A percentile compares a stretch with the other conserved stretches of the same genome.
phyloP scores from a whole-genome alignment of 2,888 invertebrate genomes.

The Dynastes tityus region DNA sequence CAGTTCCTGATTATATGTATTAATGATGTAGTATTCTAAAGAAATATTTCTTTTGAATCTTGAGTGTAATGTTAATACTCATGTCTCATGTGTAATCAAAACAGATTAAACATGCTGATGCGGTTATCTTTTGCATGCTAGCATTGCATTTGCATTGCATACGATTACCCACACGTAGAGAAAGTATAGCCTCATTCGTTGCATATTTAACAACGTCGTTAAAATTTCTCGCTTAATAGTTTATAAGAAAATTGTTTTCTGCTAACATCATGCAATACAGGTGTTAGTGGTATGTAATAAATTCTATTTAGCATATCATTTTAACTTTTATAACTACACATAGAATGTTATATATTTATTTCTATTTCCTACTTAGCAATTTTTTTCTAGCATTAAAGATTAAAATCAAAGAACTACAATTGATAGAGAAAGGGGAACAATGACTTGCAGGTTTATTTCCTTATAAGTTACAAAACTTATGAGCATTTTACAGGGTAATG shows the following conservation, averaged over 20 bases:
- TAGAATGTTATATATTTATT: too few species aligned
- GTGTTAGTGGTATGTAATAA: too few species aligned
- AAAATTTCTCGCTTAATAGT: constrained; percentile 6
- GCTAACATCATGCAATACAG: neutral
- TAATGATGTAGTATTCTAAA: neutral
- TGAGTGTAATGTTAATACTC: neutral
- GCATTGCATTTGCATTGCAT: constrained; percentile 19
- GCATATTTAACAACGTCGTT: constrained; percentile 1
- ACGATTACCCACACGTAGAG: constrained; percentile 3
- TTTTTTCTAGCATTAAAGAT: too few species aligned
- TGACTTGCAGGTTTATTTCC: too few species aligned
- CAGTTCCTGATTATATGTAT: too few species aligned
- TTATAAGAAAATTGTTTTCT: neutral
- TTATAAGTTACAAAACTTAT: too few species aligned
- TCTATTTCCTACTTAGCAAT: too few species aligned
- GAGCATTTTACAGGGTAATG: too few species aligned
- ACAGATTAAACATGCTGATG: constrained; percentile 1
- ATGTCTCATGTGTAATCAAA: neutral
- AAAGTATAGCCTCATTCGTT: neutral
- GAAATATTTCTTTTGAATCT: neutral
- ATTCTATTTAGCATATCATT: too few species aligned
- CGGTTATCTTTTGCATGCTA: constrained; percentile 6
- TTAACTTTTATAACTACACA: too few species aligned
- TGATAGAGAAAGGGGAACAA: too few species aligned
- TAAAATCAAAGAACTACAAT: too few species aligned